Evolutionary conservation across 2,888 invertebrate species (phyloP), one percentile per base, ranked within the genome.

Genomic region (Seira ritae): DNA sequence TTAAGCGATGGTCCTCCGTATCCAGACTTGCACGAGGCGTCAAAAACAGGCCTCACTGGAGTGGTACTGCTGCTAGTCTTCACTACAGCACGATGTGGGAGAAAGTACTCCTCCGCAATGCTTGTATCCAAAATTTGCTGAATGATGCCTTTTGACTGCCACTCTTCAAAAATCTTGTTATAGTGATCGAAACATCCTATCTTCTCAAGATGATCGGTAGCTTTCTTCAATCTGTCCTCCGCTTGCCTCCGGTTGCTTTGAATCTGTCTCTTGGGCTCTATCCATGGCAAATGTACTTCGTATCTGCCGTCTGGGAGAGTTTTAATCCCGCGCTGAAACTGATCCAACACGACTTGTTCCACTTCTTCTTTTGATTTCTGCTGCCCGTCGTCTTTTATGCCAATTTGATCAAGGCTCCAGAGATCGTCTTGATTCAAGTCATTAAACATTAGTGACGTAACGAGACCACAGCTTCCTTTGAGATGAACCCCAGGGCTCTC

Each of bases 211-310:
- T 42, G 4, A 4, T 42, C 12, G 12, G 42, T 42, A 8, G 42
- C 12, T 42, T 4, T 42, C 6, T 8, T 4, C 42, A 42, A 12
- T 12, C 42, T 42, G 6, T 42, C 12, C 12, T 42, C 42, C 4
- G 42, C 42, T 4, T 8, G 42, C 12, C 12, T 12, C 4, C 42
- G 42, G 12, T 42, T 42, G n/a, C n/a, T n/a, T n/a, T n/a, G n/a
- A n/a, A n/a, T n/a, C n/a, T n/a, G n/a, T n/a, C 19, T 87, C 88
- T 80, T 90, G 90, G 70, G 87, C 89, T 10, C 89, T 88, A 88
- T 86, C 90, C 90, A 90, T 4, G 90, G 90, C n/a, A 90, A 82
- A 19, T 78, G 62, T 0, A 90, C 89, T 69, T 89, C 89, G 81
- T 90, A 90, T 0, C 90, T 81, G 4, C 89, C 89, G 17, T 89